These are phyloP conservation scores for Anneissia japonica DNA, from an alignment of 35 echinoderm and acorn worm genomes.

Conservation along the genomic window DNA sequence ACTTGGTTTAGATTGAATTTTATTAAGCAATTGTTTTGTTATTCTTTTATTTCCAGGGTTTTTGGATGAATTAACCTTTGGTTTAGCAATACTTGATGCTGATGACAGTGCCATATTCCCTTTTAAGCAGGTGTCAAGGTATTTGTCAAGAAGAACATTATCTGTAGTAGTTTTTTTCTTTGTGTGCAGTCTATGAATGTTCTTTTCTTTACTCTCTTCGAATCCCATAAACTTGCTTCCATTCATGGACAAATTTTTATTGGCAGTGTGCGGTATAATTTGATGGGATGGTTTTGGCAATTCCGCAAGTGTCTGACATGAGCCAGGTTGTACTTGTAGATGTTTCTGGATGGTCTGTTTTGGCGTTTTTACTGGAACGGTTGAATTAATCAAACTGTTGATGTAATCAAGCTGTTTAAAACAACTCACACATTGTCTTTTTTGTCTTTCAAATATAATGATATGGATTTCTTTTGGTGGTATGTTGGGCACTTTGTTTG, in stretches of 20 bases:
- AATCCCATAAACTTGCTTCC: neutral
- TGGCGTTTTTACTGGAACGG: neutral
- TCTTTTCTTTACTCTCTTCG: neutral
- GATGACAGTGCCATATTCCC: neutral
- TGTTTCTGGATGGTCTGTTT: neutral
- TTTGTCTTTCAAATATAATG: slow-evolving; percentile 61
- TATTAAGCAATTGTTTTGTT: neutral
- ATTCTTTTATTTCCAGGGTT: neutral
- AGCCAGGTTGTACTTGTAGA: neutral
- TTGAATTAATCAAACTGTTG: neutral
- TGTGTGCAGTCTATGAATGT: neutral
- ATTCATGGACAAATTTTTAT: neutral
- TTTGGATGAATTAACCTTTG: neutral
- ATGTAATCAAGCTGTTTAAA: slow-evolving; percentile 5
- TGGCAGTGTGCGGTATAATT: neutral
- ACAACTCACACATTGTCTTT: slow-evolving; percentile 40
- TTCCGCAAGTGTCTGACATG: neutral
- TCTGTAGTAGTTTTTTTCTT: neutral
- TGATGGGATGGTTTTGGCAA: neutral
- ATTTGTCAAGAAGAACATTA: neutral
- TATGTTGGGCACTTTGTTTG: slow-evolving; percentile 28
- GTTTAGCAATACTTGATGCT: neutral
- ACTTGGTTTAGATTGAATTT: neutral
- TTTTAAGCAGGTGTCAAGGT: neutral
- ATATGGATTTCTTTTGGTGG: slow-evolving; percentile 72